Evolutionary conservation across 2,888 invertebrate species (phyloP), one percentile per base, ranked within the genome.

Genomic region (Patella pellucida): DNA sequence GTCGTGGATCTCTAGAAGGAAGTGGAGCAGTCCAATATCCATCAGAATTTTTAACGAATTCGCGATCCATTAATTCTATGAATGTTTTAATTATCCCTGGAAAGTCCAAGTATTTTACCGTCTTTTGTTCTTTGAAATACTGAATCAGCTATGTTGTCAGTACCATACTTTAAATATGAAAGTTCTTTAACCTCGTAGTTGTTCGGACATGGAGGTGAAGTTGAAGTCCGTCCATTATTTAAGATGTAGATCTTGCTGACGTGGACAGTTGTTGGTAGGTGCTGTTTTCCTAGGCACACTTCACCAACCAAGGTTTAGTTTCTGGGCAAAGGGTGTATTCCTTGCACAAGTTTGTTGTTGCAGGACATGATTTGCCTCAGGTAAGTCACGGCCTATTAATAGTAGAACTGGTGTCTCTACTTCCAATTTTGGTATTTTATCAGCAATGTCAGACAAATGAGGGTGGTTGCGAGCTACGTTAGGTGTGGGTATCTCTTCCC

Each of bases 291-390:
- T 4, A 80, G 68, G 68, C 80, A 82, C 11, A 75, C 74, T 52
- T 82, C 74, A 16, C 80, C 82, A 54, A 9, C 77, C 79, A 3
- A 81, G 52, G 14, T 19, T 52, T 2, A 79, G 62, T 56, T 50
- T 52, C 54, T 79, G 79, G 1, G 77, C 79, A 72, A 69, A 80
- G 1, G 79, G 80, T 15, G 81, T 68, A 16, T 69, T 70, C 1
- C 4, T 14, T 16, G 75, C 72, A 9, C 80, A 77, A 1, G 52
- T 78, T 12, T 52, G 54, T 69, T 82, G 82, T 4, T 78, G 75
- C 19, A 74, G 51, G 4, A 82, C 78, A 73, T 79, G 79, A 52
- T 82, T 80, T n/a, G 75, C 81, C n/a, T 75, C 74, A 14, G 70
- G 27, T 15, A 78, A 41, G 71, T 82, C 80, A 52, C 78, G 52